These are phyloP conservation scores for Psilopsiagon aymara DNA, from an alignment of 2,113 vertebrate genomes.

Conservation along the genomic window DNA sequence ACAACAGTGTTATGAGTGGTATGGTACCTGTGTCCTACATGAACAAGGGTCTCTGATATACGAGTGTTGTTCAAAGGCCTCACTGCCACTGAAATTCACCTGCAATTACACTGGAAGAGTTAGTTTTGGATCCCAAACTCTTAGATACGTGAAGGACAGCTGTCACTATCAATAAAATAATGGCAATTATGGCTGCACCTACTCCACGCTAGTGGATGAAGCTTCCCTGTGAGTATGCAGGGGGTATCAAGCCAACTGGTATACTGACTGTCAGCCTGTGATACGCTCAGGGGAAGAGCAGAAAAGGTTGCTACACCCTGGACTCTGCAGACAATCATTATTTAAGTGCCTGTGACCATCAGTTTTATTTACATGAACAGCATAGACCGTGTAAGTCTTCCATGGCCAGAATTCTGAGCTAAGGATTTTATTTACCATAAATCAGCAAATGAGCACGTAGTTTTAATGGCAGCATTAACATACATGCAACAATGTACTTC, in stretches of 20 bases:
- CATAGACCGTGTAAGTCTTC: background rate
- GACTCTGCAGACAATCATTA: background rate
- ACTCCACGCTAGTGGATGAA: no score
- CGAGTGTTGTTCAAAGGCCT: background rate
- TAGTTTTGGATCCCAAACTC: background rate
- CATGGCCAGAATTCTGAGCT: background rate
- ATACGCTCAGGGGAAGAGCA: accelerated
- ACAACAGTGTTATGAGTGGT: background rate
- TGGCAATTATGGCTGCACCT: background rate
- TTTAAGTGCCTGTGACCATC: background rate
- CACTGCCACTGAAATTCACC: background rate
- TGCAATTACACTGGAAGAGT: background rate
- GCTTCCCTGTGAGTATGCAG: accelerated
- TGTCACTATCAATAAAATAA: background rate
- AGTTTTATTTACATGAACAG: background rate
- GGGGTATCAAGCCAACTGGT: background rate
- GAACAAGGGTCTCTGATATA: background rate
- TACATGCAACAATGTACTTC: background rate
- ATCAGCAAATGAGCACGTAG: background rate
- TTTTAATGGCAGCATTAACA: background rate
- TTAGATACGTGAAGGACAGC: background rate
- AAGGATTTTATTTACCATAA: background rate
- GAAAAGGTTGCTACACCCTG: background rate
- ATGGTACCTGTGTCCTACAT: background rate
- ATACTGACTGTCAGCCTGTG: background rate